Evolutionary conservation across 2,888 invertebrate genomes (phyloP), one percentile per base, ranked within the genome.

Genomic region (Aelia acuminata): DNA sequence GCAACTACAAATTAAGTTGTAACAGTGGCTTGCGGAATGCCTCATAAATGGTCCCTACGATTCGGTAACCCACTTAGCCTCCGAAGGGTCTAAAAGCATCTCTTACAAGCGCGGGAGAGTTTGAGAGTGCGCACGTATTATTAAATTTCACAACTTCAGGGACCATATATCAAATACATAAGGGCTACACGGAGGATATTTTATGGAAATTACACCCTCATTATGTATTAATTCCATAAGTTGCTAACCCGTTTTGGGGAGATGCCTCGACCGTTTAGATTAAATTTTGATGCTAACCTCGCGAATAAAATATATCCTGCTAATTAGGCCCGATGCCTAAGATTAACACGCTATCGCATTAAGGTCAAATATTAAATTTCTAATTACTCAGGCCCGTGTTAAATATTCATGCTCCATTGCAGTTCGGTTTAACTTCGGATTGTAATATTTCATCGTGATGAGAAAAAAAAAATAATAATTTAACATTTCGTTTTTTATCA

Each of bases 131-230:
- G 87, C 87, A 87, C 70, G 87, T 87, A 87, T 87, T 87, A 87
- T 87, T 87, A 87, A 87, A 87, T 87, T 87, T 57, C 87, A 50
- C 70, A 87, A 87, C 87, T 87, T 87, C 31, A 26, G 18, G 39
- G n/a, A n/a, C 70, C 70, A 87, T 87, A 87, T 87, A 87, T 87
- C 87, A 87, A 87, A 87, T 87, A 87, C 87, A 87, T 87, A 87
- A 87, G 87, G 87, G 87, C 87, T 70, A 70, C 87, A 31, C 8
- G 48, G 87, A 8, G 70, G 87, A 70, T 87, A 87, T 87, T 87
- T 87, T 87, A 87, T 87, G 87, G 43, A 87, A 87, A 87, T 87
- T 87, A 87, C 87, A 43, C 57, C 26, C 70, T 87, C 87, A 87
- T 87, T 87, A 87, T 70, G 26, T 87, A 87, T 87, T 87, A 87